These are phyloP conservation scores for Sander vitreus DNA, from an alignment of 2,113 vertebrate species.

Conservation along the genomic window DNA sequence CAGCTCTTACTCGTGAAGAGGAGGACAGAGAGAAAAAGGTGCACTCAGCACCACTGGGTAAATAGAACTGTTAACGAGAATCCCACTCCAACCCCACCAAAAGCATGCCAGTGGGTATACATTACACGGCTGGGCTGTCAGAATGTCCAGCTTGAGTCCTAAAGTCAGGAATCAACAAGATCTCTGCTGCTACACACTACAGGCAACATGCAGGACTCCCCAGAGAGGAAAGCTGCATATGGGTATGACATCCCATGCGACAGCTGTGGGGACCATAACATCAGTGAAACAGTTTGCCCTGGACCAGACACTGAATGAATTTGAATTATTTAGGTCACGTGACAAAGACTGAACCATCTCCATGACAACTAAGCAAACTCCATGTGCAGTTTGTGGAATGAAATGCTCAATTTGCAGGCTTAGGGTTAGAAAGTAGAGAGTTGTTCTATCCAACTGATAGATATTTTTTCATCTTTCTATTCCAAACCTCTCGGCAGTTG, in stretches of 20 bases:
- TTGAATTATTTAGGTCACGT: background rate
- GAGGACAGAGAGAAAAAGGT: background rate
- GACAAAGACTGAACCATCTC: background rate
- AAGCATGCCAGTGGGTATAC: background rate
- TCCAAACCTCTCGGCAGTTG: slow-evolving; percentile 6
- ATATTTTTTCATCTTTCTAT: slow-evolving; percentile 3
- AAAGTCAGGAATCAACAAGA: background rate
- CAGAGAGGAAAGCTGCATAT: background rate
- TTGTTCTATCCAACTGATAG: background rate
- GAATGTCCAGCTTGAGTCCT: background rate
- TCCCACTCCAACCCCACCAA: background rate
- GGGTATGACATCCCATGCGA: background rate
- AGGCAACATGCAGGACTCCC: background rate
- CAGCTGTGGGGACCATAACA: background rate
- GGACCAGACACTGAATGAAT: background rate
- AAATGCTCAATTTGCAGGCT: background rate
- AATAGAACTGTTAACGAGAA: slow-evolving; percentile 7
- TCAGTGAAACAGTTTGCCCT: background rate
- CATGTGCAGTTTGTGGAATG: background rate
- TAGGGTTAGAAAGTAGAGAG: background rate
- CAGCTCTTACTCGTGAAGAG: background rate
- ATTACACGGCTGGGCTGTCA: background rate
- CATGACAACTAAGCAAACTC: background rate
- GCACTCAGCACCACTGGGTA: background rate
- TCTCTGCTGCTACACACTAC: background rate